These are phyloP conservation scores for Palloptera scutellata DNA, from an alignment of 2,888 invertebrate species.

Conservation along the genomic window DNA sequence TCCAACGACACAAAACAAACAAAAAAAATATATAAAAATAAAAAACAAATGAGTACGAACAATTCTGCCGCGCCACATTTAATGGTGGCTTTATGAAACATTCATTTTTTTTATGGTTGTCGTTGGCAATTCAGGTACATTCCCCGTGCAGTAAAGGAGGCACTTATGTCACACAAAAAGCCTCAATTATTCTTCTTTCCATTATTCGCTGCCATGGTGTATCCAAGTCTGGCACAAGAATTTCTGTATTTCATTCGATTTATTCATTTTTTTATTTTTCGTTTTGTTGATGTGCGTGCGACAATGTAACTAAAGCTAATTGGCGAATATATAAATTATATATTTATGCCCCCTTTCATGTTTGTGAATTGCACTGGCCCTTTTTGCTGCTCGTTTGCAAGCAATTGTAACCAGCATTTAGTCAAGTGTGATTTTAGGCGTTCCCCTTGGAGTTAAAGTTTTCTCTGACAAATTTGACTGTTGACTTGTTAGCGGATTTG, in stretches of 20 bases:
- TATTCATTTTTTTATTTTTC: neutral
- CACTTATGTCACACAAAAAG: conserved; percentile 26
- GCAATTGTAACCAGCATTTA: no score
- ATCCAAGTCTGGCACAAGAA: neutral
- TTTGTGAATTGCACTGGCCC: neutral
- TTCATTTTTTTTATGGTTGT: neutral
- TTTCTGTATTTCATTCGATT: neutral
- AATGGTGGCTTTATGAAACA: neutral
- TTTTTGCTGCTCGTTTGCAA: conserved; percentile 7
- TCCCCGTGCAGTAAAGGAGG: conserved; percentile 19
- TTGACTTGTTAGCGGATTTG: neutral
- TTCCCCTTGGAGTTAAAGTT: neutral
- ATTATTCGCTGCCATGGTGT: neutral
- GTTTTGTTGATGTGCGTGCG: conserved; percentile 20
- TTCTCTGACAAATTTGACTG: neutral
- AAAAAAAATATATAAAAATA: no score
- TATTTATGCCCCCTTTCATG: conserved; percentile 51
- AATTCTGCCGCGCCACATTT: neutral
- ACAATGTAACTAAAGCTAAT: conserved; percentile 44
- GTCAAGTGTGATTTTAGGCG: neutral
- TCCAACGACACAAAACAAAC: no score
- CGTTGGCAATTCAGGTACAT: conserved; percentile 11
- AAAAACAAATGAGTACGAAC: no score
- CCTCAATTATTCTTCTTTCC: conserved; percentile 16
- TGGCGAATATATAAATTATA: conserved; percentile 55